Evolutionary conservation across 1,140 invertebrate species (phyloP).

Genomic region (Mercenaria mercenaria): DNA sequence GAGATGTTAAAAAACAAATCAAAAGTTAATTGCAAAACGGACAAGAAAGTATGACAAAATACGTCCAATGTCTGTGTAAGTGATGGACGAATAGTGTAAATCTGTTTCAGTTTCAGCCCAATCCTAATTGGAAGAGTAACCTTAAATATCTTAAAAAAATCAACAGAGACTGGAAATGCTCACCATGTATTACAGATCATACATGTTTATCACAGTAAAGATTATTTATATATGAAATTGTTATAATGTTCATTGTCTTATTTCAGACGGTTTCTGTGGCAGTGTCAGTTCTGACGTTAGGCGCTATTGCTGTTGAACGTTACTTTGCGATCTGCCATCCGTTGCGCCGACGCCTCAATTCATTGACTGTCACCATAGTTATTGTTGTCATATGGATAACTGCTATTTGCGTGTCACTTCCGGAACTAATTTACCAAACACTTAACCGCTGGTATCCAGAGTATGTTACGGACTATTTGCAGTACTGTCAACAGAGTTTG

Average conservation of each 20-base stretch:
- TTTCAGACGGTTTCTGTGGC: conserved; percentile 93
- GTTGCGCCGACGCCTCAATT: conserved; percentile 91
- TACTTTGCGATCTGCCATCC: conserved; percentile 97
- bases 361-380: conserved; percentile 91
- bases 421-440: conserved; percentile 73
- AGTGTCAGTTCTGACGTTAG: conserved; percentile 95
- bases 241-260: too few species aligned
- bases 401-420: conserved; percentile 89
- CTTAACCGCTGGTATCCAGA: conserved; percentile 58
- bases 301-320: conserved; percentile 95
- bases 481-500: conserved; percentile 57
- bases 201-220: too few species aligned
- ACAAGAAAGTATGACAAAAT: too few species aligned
- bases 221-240: neutral
- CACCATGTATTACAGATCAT: too few species aligned
- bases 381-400: conserved; percentile 91
- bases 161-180: too few species aligned
- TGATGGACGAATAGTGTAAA: too few species aligned
- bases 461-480: conserved; percentile 61
- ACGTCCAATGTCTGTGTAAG: too few species aligned
- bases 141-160: too few species aligned
- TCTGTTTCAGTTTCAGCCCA: too few species aligned
- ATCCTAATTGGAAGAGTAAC: too few species aligned
- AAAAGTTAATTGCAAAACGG: too few species aligned
- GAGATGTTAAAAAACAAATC: too few species aligned